These are phyloP conservation scores for Drosophila sechellia DNA, from an alignment of 1,140 invertebrate species.

Conservation along the genomic window DNA sequence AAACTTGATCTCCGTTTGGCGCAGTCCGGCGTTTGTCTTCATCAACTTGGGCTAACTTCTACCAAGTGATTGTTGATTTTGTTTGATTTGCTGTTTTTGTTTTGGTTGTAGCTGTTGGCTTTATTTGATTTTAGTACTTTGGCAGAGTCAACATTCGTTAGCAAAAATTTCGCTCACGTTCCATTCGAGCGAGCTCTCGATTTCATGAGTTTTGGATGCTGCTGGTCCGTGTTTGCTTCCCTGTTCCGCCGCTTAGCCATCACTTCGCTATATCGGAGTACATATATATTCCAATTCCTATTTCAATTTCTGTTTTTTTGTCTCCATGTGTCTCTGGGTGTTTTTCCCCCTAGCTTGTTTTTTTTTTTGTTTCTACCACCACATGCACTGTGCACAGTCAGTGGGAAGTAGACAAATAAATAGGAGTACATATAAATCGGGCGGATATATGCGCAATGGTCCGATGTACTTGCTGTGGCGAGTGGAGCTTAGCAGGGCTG, in stretches of 20 bases:
- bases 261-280: constrained; percentile 9
- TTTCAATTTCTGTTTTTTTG: constrained; percentile 1
- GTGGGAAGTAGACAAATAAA: constrained; percentile 25
- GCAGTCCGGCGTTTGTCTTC: constrained; percentile 46
- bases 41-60: constrained; percentile 61
- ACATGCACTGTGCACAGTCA: constrained; percentile 43
- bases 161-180: constrained; percentile 77
- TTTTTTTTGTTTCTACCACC: constrained; percentile 42
- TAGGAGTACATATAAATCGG: constrained; percentile 25
- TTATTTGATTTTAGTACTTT: constrained; percentile 81
- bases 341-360: constrained; percentile 1
- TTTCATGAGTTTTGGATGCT: constrained; percentile 68
- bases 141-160: constrained; percentile 79
- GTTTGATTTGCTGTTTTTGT: constrained; percentile 65
- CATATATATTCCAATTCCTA: neutral
- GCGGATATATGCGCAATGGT: constrained; percentile 23
- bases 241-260: constrained; percentile 51
- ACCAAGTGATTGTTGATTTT: constrained; percentile 71
- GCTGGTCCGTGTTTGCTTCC: constrained; percentile 60
- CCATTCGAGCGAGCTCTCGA: constrained; percentile 68
- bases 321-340: neutral
- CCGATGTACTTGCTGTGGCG: constrained; percentile 15
- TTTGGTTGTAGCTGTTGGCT: constrained; percentile 48
- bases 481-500: constrained; percentile 36
- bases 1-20: constrained; percentile 1